Percentiles rank a stretch among this genome's conserved stretches.
Evolutionary conservation across 2,797 vertebrate species (phyloP).

Genomic region (Manis javanica): DNA sequence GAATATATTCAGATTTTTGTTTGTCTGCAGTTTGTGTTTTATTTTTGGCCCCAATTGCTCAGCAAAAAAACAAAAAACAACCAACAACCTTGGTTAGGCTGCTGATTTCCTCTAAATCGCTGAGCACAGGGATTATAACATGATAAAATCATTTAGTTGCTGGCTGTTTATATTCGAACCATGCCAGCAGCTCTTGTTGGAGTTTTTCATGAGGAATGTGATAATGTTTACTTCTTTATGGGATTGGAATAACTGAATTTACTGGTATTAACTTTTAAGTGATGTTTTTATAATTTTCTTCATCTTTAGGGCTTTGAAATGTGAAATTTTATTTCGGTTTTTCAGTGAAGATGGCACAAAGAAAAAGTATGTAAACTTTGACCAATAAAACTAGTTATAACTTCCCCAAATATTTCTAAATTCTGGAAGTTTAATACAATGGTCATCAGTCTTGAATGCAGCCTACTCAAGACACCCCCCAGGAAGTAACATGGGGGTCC

Average conservation of each 20-base stretch:
- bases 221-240: conserved; percentile 39
- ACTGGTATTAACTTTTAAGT: not conserved
- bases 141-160: conserved; percentile 78
- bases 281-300: conserved; percentile 31
- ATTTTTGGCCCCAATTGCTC: conserved; percentile 77
- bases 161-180: conserved; percentile 68
- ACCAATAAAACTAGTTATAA: not conserved
- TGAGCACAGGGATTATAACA: conserved; percentile 68
- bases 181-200: conserved; percentile 38
- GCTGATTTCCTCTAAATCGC: conserved; percentile 77
- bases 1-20: conserved; percentile 81
- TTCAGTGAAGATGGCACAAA: not conserved
- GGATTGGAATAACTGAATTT: conserved; percentile 29
- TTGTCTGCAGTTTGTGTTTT: conserved; percentile 78
- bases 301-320: conserved; percentile 20
- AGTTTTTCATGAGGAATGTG: conserved; percentile 55
- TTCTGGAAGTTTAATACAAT: not conserved
- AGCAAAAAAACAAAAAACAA: conserved; percentile 68
- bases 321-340: conserved; percentile 9
- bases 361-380: not conserved
- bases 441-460: not conserved
- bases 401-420: not conserved
- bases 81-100: conserved; percentile 74
- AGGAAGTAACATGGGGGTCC: not conserved
- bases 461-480: not conserved